phyloP scores from a whole-genome alignment of 2,113 vertebrate species.

The Onychorhynchus coronatus region DNA sequence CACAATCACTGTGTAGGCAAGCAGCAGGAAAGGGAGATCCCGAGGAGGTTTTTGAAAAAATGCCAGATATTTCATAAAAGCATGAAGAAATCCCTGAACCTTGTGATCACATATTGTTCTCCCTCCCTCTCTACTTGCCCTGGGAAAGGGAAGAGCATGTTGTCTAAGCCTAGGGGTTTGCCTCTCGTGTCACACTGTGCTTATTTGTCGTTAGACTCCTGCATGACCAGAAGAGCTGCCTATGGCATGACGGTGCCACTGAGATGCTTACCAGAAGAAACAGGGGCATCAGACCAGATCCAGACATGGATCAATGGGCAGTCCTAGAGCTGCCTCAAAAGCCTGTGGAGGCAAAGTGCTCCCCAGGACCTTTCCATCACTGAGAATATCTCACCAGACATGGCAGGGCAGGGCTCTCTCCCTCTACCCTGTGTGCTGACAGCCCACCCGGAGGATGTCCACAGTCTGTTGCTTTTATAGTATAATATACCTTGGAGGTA shows the following conservation, averaged over 20 bases:
- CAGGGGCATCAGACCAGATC: too few species aligned
- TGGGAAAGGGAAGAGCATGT: not conserved
- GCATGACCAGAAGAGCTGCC: not conserved
- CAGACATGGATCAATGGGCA: not conserved
- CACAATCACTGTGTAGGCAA: not conserved
- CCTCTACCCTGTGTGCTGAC: not conserved
- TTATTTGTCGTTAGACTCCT: not conserved
- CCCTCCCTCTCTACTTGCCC: not conserved
- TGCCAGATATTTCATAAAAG: not conserved
- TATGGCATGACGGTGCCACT: not conserved
- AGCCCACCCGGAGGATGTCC: not conserved
- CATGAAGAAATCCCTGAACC: not conserved
- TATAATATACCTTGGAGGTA: not conserved
- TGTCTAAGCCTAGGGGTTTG: not conserved
- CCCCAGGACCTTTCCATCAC: not conserved
- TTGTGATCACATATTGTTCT: not conserved
- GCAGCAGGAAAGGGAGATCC: not conserved
- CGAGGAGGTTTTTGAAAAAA: not conserved
- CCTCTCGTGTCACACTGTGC: not conserved
- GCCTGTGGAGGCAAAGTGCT: not conserved
- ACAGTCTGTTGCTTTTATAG: not conserved
- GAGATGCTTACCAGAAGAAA: not conserved
- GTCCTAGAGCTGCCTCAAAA: not conserved
- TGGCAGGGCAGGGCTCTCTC: accelerated
- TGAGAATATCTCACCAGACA: not conserved